These are phyloP conservation scores for Cephus sareptanus DNA, from an alignment of 2,888 invertebrate species.

Conservation along the genomic window DNA sequence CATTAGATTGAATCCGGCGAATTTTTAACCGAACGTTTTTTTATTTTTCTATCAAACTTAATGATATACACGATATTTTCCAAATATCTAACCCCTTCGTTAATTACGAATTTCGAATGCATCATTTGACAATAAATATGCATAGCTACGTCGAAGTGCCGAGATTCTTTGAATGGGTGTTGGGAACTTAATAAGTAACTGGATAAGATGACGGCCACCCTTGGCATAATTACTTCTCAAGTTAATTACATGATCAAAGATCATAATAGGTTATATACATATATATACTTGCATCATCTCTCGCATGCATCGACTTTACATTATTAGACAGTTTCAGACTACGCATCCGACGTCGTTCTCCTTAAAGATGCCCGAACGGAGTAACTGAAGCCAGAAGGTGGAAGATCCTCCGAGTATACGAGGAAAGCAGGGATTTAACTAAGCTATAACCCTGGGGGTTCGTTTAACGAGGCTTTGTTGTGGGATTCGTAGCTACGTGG, in stretches of 20 bases:
- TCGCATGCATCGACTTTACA: background rate
- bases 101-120: no score
- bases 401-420: constrained; percentile 16
- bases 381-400: background rate
- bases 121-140: no score
- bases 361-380: background rate
- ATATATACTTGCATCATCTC: background rate
- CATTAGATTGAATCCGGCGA: background rate
- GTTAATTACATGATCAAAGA: background rate
- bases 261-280: background rate
- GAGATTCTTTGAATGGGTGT: background rate
- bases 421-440: constrained; percentile 29
- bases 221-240: background rate
- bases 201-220: background rate
- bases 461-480: constrained; percentile 35
- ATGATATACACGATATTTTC: no score
- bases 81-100: no score
- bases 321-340: background rate
- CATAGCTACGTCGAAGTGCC: background rate
- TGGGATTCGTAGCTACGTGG: constrained; percentile 21
- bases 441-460: constrained; percentile 17
- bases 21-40: no score
- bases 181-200: background rate
- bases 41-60: background rate
- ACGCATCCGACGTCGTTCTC: background rate